Base-by-base conservation (phyloP, 2,797 vertebrate species). In the Loriculus beryllinus region DNA sequence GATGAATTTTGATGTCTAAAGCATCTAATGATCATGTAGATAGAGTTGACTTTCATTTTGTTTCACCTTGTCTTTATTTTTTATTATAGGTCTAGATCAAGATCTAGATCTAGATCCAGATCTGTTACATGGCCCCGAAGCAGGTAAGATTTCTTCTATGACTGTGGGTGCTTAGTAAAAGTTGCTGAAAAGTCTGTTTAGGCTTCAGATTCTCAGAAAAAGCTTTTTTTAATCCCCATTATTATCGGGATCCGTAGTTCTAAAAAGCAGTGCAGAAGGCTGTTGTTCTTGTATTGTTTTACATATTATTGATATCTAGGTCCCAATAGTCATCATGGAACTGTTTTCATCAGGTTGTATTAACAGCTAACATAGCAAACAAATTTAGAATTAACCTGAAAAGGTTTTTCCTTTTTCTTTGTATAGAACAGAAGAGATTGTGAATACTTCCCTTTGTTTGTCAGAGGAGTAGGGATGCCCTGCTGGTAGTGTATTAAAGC, bases 71-170 rank as follows among this genome's bases (percentile, higher is more conserved):
- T n/a, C 28, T 31, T 90, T 26, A 28, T 39, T 75, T 85, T 79
- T 43, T 42, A 42, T 88, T 84, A 78, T 80, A 98, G 98, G 85
- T 98, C 97, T 94, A 97, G 98, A 71, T 98, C 98, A 52, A 98
- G 98, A 67, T 98, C 98, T 21, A 98, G 98, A 40, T 98, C 98
- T 54, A 97, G 98, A 88, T 98, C 98, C 62, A 96, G 98, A 56
- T 99, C 98, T 75, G 95, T 97, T 83, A 98, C 98, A 6, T 97
- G 94, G 95, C 98, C 98, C 51, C 98, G 98, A 96, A 98, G 98
- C 98, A 98, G 98, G 98, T 98, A 97, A 92, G 82, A 23, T 65
- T 19, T 62, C 29, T 37, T 20, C 48, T 2, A 2, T 71, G 39
- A 35, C 33, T 48, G 3, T 1, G 2, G 13, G 10, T 28, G 7